Conservation (phyloP, 2,797 vertebrate genomes). For the Phoeniculus purpureus region DNA sequence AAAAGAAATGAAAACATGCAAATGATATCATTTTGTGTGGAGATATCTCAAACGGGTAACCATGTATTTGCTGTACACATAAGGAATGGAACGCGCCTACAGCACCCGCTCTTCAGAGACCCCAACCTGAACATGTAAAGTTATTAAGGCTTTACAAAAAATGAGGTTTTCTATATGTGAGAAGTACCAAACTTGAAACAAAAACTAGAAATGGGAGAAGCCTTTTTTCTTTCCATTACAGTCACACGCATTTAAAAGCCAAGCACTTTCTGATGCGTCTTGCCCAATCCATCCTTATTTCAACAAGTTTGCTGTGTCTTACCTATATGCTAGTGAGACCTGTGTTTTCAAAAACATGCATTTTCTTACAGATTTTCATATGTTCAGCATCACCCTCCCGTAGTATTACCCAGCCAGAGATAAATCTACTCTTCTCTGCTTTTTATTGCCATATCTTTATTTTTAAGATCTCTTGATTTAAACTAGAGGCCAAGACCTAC, state of each 20-base stretch:
- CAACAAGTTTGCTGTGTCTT: not conserved
- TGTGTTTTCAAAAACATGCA: not conserved
- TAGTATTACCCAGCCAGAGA: not conserved
- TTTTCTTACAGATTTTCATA: not conserved
- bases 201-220: not conserved
- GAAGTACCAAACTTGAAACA: not conserved
- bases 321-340: not conserved
- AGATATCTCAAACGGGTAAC: constrained; percentile 24
- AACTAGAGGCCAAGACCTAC: not conserved
- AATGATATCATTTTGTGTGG: constrained; percentile 54
- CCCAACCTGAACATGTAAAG: not conserved
- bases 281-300: not conserved
- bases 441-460: not conserved
- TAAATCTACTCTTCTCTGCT: not conserved
- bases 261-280: not conserved
- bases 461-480: not conserved
- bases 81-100: not conserved
- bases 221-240: not conserved
- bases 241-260: not conserved
- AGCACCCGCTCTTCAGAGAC: not conserved
- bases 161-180: not conserved
- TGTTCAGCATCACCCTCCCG: not conserved
- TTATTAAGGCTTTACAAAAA: not conserved
- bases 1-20: constrained; percentile 42
- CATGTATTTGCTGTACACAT: not conserved